Percentiles rank a stretch among this genome's conserved stretches.
Conservation (phyloP, 2,888 invertebrate genomes). For the Apoderus coryli region DNA sequence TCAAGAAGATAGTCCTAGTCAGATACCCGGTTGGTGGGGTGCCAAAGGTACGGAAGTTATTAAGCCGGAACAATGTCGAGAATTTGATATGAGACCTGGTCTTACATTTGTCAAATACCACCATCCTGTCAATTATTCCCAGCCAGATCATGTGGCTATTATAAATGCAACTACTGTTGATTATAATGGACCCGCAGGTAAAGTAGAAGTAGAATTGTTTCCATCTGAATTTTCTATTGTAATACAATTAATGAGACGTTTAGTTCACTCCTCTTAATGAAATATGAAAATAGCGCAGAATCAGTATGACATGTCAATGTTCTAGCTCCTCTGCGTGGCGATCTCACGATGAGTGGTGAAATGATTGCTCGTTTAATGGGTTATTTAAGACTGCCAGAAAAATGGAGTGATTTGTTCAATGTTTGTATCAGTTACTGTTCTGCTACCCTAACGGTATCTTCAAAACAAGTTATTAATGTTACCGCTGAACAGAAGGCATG, state of each 20-base stretch:
- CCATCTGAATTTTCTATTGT: too few species aligned
- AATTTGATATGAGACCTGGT: constrained; percentile 69
- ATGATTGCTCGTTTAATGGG: constrained; percentile 65
- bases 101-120: constrained; percentile 79
- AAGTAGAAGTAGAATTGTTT: too few species aligned
- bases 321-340: too few species aligned
- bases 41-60: constrained; percentile 49
- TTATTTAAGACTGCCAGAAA: constrained; percentile 64
- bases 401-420: constrained; percentile 62
- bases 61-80: constrained; percentile 59
- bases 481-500: constrained; percentile 56
- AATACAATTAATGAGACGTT: too few species aligned
- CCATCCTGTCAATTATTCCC: constrained; percentile 72
- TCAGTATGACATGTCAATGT: too few species aligned
- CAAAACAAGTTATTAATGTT: constrained; percentile 36
- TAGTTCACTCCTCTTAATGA: too few species aligned
- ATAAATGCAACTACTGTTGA: constrained; percentile 33
- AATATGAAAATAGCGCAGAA: too few species aligned
- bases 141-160: constrained; percentile 50
- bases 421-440: constrained; percentile 68
- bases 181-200: constrained; percentile 58
- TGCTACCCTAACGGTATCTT: constrained; percentile 46
- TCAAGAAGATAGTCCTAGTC: constrained; percentile 64
- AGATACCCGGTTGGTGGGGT: constrained; percentile 85
- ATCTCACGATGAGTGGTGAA: constrained; percentile 50